phyloP scores from a whole-genome alignment of 2,113 vertebrate species.

The Haliaeetus leucogaster region DNA sequence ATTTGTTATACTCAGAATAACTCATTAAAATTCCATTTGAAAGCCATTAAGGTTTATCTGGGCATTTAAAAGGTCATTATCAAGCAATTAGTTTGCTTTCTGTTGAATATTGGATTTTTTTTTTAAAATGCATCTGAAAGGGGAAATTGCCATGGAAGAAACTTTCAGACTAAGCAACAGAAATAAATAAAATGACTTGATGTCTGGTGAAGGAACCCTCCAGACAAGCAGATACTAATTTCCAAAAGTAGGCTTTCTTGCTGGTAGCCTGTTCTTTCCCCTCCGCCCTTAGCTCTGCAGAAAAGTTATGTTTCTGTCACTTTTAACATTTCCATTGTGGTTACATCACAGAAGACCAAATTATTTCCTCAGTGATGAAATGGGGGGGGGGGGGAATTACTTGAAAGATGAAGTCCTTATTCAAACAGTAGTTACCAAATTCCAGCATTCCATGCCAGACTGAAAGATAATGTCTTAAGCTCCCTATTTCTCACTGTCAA shows the following conservation, averaged over 20 bases:
- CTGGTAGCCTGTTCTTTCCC: neutral
- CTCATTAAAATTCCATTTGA: slow-evolving; percentile 13
- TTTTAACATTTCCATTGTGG: neutral
- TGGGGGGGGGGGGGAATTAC: rapidly evolving
- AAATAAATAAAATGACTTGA: neutral
- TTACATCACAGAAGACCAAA: neutral
- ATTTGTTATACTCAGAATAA: neutral
- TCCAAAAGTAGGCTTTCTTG: neutral
- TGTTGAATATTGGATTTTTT: neutral
- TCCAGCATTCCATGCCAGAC: neutral
- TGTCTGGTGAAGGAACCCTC: neutral
- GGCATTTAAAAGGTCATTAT: neutral
- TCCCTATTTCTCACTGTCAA: neutral
- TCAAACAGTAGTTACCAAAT: neutral
- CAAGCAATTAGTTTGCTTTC: neutral
- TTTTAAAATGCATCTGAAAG: neutral
- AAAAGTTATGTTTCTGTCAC: neutral
- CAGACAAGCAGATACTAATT: neutral
- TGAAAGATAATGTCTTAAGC: neutral
- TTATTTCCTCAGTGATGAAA: neutral
- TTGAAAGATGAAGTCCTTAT: neutral
- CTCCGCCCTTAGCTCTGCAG: neutral
- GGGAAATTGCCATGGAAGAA: neutral
- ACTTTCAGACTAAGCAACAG: neutral
- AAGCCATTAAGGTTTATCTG: slow-evolving; percentile 11